Evolutionary conservation across 2,888 invertebrate genomes (phyloP), one percentile per base, ranked within the genome.

Genomic region (Linhomoeus sp.): DNA sequence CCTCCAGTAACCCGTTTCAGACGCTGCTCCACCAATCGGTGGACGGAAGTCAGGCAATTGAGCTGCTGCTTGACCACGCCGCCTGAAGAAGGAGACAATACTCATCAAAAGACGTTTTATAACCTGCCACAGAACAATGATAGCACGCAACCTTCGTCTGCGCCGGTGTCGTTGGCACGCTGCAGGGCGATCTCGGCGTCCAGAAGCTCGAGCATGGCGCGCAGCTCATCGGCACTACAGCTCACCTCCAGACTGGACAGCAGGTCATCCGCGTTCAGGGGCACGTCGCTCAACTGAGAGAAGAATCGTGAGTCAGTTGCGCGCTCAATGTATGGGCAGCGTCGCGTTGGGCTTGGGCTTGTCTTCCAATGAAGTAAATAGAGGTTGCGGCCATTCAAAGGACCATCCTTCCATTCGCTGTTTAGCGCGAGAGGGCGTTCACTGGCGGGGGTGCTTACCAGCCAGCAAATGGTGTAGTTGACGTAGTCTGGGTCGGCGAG

Each of bases 401-500:
- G 15, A 33, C 15, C 15, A 12, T 12, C 33, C 12, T 15, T 15
- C 33, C 33, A 33, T 15, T 33, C 12, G 33, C 33, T 33, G 15
- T 33, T 33, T 33, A 33, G 33, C 12, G 33, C 33, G 33, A 33
- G 9, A 9, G 33, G 46, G 35, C 25, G 22, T 45, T 20, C 46
- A 26, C 14, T 2, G 38, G 36, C 35, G 20, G 33, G 23, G 15
- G 7, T 23, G 50, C 78, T 75, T 66, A 85, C 85, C 74, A 81
- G 75, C 79, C 81, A 82, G 60, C 85, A 76, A 61, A 86, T 79
- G 51, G 78, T 76, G 68, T 84, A 80, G 70, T 88, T 88, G 55
- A 88, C 79, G 64, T 81, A 85, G 72, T 87, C 85, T 45, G 88
- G 86, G 69, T 86, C 84, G 40, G 83, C 79, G 50, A 83, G 66